These are phyloP conservation scores for Lagodon rhomboides DNA, from an alignment of 2,797 vertebrate species.

Conservation along the genomic window DNA sequence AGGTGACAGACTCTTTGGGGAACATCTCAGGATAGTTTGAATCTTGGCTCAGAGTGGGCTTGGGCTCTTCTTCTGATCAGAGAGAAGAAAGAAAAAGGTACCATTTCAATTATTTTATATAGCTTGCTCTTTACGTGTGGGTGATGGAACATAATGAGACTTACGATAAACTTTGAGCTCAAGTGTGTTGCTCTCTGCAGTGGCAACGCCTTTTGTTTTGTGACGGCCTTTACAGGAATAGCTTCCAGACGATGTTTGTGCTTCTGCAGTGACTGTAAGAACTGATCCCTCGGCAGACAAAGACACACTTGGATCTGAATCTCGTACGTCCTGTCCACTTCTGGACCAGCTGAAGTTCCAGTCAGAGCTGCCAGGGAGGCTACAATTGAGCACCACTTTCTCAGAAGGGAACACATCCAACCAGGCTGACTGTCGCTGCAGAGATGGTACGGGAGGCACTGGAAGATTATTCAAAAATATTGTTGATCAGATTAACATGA, in stretches of 20 bases:
- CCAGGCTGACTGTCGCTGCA: conserved; percentile 23
- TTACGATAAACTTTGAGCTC: conserved; percentile 52
- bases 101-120: not conserved
- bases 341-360: conserved; percentile 70
- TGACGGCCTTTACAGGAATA: conserved; percentile 71
- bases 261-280: conserved; percentile 44
- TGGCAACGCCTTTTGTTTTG: not conserved
- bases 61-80: conserved; percentile 42
- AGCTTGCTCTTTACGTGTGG: not conserved
- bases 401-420: conserved; percentile 68
- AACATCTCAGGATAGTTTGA: conserved; percentile 31
- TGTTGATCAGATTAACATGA: not conserved
- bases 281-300: not conserved
- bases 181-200: not conserved
- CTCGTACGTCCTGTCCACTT: not conserved
- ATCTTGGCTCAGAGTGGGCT: not conserved
- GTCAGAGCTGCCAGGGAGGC: conserved; percentile 4
- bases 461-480: conserved; percentile 27
- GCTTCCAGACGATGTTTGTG: not conserved
- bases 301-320: not conserved
- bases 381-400: conserved; percentile 64
- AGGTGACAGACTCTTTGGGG: conserved; percentile 49
- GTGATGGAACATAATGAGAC: not conserved
- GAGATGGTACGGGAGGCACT: conserved; percentile 50
- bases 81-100: not conserved